These are phyloP conservation scores for Micromesistius poutassou DNA, from an alignment of 2,797 vertebrate genomes.

Conservation along the genomic window DNA sequence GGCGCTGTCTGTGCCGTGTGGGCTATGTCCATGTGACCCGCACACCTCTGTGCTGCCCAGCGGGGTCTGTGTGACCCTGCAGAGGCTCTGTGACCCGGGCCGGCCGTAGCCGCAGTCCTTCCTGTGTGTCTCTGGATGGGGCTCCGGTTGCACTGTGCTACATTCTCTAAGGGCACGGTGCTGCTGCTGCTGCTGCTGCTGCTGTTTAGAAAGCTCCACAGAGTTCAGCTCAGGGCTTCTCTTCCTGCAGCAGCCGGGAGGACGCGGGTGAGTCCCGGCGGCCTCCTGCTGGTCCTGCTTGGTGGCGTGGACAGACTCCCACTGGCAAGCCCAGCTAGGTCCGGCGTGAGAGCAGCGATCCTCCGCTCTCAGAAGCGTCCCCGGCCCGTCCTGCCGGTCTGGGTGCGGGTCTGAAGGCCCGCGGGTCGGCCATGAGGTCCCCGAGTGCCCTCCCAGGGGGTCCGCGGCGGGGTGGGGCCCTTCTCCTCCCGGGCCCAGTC, in stretches of 20 bases:
- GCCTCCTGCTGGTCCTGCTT: slow-evolving; percentile 30
- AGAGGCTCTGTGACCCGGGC: slow-evolving; percentile 14
- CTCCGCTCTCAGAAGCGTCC: slow-evolving; percentile 8
- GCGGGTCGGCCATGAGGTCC: slow-evolving; percentile 70
- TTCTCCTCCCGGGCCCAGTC: slow-evolving; percentile 61
- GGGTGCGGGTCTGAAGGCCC: slow-evolving; percentile 68
- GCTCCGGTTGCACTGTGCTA: slow-evolving; percentile 2
- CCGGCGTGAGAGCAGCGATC: slow-evolving; percentile 19
- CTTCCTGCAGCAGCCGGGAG: slow-evolving; percentile 22
- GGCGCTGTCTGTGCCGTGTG: slow-evolving; percentile 21
- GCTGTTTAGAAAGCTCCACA: slow-evolving; percentile 6
- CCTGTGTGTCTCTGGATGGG: slow-evolving; percentile 17
- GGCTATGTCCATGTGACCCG: slow-evolving; percentile 25
- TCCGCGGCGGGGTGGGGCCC: slow-evolving; percentile 25
- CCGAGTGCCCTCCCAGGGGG: background rate
- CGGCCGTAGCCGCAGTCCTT: slow-evolving; percentile 3
- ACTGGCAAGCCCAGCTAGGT: slow-evolving; percentile 35
- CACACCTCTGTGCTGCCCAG: slow-evolving; percentile 12
- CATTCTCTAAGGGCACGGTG: slow-evolving; percentile 12
- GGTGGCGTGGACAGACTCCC: slow-evolving; percentile 26
- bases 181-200: slow-evolving; percentile 16
- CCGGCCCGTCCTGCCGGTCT: slow-evolving; percentile 29
- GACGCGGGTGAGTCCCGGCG: slow-evolving; percentile 20
- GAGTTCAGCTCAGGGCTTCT: slow-evolving; percentile 34
- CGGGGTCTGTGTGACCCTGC: slow-evolving; percentile 20